These are phyloP conservation scores for Lycaena phlaeas DNA, from an alignment of 2,888 invertebrate genomes.

Conservation along the genomic window DNA sequence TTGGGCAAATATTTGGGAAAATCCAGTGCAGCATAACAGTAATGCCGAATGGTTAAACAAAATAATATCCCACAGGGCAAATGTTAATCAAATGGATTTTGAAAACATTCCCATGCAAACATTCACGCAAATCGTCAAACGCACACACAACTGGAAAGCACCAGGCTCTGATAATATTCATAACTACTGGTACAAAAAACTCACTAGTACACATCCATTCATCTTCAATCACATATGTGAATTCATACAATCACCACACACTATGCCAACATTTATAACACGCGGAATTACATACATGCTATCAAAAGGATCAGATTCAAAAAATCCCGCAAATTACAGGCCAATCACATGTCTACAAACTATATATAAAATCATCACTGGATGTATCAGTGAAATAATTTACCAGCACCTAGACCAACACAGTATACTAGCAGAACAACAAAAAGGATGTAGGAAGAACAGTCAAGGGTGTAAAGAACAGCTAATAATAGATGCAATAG, in stretches of 20 bases:
- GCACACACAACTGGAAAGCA: constrained; percentile 18
- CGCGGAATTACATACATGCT: not conserved
- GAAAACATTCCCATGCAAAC: constrained; percentile 13
- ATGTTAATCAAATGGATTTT: constrained; percentile 13
- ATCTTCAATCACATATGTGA: not conserved
- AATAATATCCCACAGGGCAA: not conserved
- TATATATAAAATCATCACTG: too few relatives aligned
- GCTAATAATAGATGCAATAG: constrained; percentile 1
- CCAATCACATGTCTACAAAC: too few relatives aligned
- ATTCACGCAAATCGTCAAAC: constrained; percentile 11
- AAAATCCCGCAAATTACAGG: too few relatives aligned
- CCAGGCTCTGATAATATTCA: constrained; percentile 7
- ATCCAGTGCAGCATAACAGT: constrained; percentile 11
- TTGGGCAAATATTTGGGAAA: too few relatives aligned
- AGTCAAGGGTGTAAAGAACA: constrained; percentile 1
- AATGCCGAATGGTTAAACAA: not conserved
- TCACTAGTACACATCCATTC: not conserved
- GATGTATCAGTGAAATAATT: too few relatives aligned
- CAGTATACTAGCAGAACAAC: not conserved
- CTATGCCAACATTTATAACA: not conserved
- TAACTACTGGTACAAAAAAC: constrained; percentile 2
- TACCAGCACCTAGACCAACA: too few relatives aligned
- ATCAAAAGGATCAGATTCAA: not conserved
- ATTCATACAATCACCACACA: not conserved
- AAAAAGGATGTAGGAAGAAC: too few relatives aligned